Conservation (phyloP, 2,888 invertebrate genomes). For the Tenodera sinensis region DNA sequence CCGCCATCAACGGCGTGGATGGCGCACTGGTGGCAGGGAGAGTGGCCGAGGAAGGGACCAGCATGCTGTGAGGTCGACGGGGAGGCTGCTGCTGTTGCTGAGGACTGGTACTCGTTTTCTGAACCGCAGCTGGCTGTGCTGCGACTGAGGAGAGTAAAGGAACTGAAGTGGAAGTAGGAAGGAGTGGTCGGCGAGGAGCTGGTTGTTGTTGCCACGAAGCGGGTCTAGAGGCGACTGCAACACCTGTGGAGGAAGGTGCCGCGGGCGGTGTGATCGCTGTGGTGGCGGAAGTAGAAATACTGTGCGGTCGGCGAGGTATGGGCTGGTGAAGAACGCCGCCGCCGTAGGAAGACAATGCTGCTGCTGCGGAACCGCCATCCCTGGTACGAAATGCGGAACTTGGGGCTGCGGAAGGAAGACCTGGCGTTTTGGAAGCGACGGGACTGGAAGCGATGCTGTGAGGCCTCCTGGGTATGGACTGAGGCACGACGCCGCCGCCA, state of each 20-base stretch:
- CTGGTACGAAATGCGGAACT: slow-evolving; percentile 24
- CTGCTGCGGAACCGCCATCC: slow-evolving; percentile 14
- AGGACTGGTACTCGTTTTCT: background rate
- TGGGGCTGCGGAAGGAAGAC: slow-evolving; percentile 27
- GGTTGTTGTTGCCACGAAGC: background rate
- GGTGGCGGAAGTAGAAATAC: slow-evolving; percentile 40
- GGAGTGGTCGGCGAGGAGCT: background rate
- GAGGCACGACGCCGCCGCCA: slow-evolving; percentile 35
- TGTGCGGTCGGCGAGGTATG: slow-evolving; percentile 43
- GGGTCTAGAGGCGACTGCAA: background rate
- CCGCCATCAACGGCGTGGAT: slow-evolving; percentile 1
- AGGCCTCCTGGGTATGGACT: slow-evolving; percentile 48
- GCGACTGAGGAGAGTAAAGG: slow-evolving; percentile 1
- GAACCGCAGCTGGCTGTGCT: background rate
- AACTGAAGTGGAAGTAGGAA: background rate
- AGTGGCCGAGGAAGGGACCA: slow-evolving; percentile 7
- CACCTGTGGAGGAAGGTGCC: background rate
- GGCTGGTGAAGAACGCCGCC: slow-evolving; percentile 45
- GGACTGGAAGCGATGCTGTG: slow-evolving; percentile 60
- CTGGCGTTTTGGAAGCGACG: slow-evolving; percentile 30
- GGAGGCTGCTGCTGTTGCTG: background rate
- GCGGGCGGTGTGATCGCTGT: slow-evolving; percentile 2
- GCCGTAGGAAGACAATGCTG: slow-evolving; percentile 41
- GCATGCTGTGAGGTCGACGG: slow-evolving; percentile 21
- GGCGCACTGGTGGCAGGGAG: slow-evolving; percentile 6